These are phyloP conservation scores for Perognathus longimembris DNA, from an alignment of 2,113 vertebrate species.

Conservation along the genomic window DNA sequence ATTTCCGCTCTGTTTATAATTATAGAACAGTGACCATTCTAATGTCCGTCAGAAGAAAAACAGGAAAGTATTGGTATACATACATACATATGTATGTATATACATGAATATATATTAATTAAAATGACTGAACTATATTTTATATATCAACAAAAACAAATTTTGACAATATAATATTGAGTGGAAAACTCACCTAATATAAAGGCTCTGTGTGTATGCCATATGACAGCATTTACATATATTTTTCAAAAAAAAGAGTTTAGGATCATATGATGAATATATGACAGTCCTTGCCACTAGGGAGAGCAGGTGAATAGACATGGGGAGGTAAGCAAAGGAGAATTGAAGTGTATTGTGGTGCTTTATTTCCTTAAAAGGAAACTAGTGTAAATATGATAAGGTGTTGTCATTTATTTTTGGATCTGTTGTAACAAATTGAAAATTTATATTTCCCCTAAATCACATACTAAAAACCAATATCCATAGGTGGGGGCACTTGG, in stretches of 20 bases:
- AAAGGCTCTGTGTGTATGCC: not conserved
- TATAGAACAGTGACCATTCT: not conserved
- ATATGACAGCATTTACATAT: not conserved
- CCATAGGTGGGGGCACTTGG: not conserved
- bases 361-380: conserved; percentile 19
- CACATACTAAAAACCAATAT: not conserved
- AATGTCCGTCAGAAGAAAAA: not conserved
- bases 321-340: not conserved
- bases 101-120: not conserved
- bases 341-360: not conserved
- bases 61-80: not conserved
- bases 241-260: not conserved
- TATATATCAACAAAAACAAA: not conserved
- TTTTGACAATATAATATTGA: not conserved
- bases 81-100: no score
- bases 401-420: not conserved
- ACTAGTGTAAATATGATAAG: conserved; percentile 1
- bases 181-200: not conserved
- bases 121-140: not conserved
- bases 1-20: not conserved
- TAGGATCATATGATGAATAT: not conserved
- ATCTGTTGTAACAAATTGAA: not conserved
- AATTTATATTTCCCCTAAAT: not conserved
- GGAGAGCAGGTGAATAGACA: not conserved
- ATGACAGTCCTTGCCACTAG: not conserved